A percentile compares a stretch with the other conserved stretches of the same genome.
Evolutionary conservation across 2,797 vertebrate species (phyloP).

Genomic region (Kryptolebias ocellatus): DNA sequence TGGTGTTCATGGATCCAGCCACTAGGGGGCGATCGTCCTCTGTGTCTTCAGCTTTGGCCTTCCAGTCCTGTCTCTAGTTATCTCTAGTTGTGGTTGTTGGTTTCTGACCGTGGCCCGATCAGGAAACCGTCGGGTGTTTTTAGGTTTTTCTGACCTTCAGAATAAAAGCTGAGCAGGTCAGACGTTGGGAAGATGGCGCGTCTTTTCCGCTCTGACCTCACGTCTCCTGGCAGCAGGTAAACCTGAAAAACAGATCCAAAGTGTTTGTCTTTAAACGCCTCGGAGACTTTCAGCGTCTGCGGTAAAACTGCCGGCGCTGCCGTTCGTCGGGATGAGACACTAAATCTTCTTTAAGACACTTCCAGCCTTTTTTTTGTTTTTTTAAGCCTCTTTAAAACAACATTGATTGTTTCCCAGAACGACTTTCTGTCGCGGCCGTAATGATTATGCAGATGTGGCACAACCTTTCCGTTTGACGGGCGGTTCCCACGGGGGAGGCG

Average conservation of each 20-base stretch:
- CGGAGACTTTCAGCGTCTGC: constrained; percentile 7
- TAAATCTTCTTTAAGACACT: constrained; percentile 70
- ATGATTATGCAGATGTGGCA: constrained; percentile 82
- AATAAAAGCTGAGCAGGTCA: too few relatives aligned
- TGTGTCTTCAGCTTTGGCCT: too few relatives aligned
- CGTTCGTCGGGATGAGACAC: constrained; percentile 47
- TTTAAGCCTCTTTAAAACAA: constrained; percentile 79
- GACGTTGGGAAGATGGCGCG: too few relatives aligned
- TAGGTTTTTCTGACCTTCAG: too few relatives aligned
- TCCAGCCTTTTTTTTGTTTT: constrained; percentile 55
- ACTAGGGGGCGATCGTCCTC: too few relatives aligned
- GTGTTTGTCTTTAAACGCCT: constrained; percentile 38
- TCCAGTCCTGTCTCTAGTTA: too few relatives aligned
- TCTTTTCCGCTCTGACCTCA: too few relatives aligned
- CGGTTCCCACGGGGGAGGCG: constrained; percentile 56
- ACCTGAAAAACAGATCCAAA: constrained; percentile 13
- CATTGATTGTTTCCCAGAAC: constrained; percentile 81
- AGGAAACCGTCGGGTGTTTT: too few relatives aligned
- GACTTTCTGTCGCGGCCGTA: constrained; percentile 80
- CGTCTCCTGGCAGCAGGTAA: background rate
- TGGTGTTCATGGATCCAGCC: too few relatives aligned
- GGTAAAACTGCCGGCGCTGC: constrained; percentile 57
- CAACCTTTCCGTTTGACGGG: constrained; percentile 81
- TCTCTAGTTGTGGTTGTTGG: too few relatives aligned
- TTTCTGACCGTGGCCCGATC: too few relatives aligned